Evolutionary conservation across 2,113 vertebrate genomes (phyloP).

Genomic region (Gyps fulvus): DNA sequence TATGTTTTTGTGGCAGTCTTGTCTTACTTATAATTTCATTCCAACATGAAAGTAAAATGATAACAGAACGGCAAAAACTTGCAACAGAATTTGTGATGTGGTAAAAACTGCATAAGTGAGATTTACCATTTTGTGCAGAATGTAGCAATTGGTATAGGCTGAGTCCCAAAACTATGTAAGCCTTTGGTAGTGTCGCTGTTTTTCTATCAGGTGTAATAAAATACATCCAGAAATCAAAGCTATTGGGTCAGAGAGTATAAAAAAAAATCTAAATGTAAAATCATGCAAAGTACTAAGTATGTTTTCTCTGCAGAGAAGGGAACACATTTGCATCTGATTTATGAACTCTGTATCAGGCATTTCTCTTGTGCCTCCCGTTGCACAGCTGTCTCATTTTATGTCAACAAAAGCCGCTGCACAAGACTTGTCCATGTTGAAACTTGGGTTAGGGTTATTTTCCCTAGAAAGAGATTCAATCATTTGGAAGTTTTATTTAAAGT

Average conservation of each 20-base stretch:
- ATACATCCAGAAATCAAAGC: not conserved
- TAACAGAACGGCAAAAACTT: not conserved
- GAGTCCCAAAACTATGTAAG: not conserved
- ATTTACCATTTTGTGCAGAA: not conserved
- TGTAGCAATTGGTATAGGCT: not conserved
- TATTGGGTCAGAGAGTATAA: not conserved
- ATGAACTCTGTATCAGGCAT: not conserved
- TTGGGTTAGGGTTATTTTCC: not conserved
- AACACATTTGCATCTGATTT: not conserved
- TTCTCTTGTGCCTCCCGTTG: not conserved
- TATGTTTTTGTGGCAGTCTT: not conserved
- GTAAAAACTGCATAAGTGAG: not conserved
- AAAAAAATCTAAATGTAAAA: not conserved
- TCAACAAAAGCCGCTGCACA: not conserved
- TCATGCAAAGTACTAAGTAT: not conserved
- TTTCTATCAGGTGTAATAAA: not conserved
- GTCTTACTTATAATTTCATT: not conserved
- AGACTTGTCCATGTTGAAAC: not conserved
- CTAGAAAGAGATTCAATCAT: not conserved
- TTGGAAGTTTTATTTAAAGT: not conserved
- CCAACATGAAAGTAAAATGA: not conserved
- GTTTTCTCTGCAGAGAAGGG: not conserved
- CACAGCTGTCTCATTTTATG: not conserved
- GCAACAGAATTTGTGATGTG: not conserved
- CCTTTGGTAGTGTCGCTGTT: not conserved